Percentiles rank a stretch among this genome's conserved stretches.
Conservation (phyloP, 1,140 invertebrate genomes). For the Solen grandis region DNA sequence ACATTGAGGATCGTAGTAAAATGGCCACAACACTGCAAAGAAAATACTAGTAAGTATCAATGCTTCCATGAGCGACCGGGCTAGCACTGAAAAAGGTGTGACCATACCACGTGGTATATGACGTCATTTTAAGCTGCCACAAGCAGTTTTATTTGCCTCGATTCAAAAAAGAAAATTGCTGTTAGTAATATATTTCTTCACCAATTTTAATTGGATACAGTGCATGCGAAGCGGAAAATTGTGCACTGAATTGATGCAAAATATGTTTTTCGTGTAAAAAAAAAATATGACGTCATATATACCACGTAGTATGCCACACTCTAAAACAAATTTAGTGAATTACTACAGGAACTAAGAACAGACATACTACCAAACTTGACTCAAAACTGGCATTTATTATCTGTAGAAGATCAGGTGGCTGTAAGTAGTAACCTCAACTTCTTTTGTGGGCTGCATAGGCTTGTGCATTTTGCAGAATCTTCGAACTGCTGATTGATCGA, state of each 20-base stretch:
- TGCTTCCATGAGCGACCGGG: constrained; percentile 53
- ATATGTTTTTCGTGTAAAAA: too few relatives aligned
- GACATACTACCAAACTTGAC: constrained; percentile 32
- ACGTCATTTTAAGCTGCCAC: too few relatives aligned
- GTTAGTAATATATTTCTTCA: too few relatives aligned
- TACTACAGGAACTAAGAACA: constrained; percentile 33
- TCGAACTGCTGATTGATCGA: neutral
- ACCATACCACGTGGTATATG: too few relatives aligned
- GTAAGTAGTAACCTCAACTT: constrained; percentile 18
- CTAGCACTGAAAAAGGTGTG: constrained; percentile 49
- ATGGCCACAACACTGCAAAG: constrained; percentile 24
- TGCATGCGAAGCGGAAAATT: too few relatives aligned
- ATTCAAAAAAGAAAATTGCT: too few relatives aligned
- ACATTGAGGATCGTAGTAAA: constrained; percentile 24
- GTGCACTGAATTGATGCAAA: too few relatives aligned
- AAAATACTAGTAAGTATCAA: constrained; percentile 29
- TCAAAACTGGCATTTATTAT: constrained; percentile 30
- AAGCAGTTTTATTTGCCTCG: too few relatives aligned
- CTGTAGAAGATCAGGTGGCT: constrained; percentile 21
- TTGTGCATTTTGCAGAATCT: constrained; percentile 52
- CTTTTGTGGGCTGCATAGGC: constrained; percentile 50
- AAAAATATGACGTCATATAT: too few relatives aligned
- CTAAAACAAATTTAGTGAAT: constrained; percentile 20
- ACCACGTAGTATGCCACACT: too few relatives aligned
- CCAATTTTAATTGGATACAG: too few relatives aligned